Evolutionary conservation across 2,888 invertebrate genomes (phyloP).

Genomic region (Alloscopus bannaensis): DNA sequence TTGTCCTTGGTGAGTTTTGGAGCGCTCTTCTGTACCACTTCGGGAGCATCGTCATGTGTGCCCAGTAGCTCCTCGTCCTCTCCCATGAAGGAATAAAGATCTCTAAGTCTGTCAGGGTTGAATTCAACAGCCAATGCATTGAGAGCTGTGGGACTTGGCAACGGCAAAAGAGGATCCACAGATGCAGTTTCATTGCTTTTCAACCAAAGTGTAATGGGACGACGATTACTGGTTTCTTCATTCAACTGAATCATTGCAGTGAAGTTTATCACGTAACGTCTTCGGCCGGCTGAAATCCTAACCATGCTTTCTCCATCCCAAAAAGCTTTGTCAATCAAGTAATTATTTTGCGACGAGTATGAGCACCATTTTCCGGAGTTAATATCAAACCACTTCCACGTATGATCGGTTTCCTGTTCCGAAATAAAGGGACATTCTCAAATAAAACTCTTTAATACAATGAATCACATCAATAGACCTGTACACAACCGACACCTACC

Average conservation of each 20-base stretch:
- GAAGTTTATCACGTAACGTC: conserved; percentile 86
- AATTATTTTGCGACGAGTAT: conserved; percentile 84
- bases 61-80: conserved; percentile 40
- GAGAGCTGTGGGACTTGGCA: conserved; percentile 30
- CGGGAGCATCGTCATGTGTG: conserved; percentile 19
- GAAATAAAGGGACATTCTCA: too few species aligned
- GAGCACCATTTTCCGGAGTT: conserved; percentile 87
- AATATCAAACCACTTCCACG: conserved; percentile 91
- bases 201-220: conserved; percentile 84
- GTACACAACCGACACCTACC: conserved; percentile 75
- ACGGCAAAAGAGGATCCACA: conserved; percentile 29
- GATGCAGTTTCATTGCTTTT: conserved; percentile 59
- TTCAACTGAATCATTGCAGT: conserved; percentile 84
- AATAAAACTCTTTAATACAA: conserved; percentile 6
- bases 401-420: conserved; percentile 74
- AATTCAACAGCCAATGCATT: conserved; percentile 23
- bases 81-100: conserved; percentile 35
- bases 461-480: too few species aligned
- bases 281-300: conserved; percentile 83
- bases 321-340: conserved; percentile 86
- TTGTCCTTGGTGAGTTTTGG: conserved; percentile 30
- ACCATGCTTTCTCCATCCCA: conserved; percentile 83
- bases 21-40: conserved; percentile 27
- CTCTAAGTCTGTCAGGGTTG: conserved; percentile 15
- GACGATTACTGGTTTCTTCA: conserved; percentile 88